Base-by-base conservation (phyloP, 2,113 vertebrate species). In the Sphyrna mokarran region DNA sequence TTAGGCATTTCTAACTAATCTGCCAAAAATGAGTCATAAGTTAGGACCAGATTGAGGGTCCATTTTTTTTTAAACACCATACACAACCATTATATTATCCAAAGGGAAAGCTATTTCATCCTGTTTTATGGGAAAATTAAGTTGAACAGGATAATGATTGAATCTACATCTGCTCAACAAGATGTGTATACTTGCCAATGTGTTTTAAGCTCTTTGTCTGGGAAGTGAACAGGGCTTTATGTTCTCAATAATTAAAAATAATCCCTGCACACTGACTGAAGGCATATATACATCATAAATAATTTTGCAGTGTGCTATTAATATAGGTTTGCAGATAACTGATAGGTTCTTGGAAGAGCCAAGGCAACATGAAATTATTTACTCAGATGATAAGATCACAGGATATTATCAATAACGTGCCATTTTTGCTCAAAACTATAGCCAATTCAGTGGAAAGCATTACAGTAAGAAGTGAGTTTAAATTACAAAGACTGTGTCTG, bases 1-100 rank as follows among this genome's bases (percentile, higher is more conserved):
- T 70, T 95, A 72, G 37, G n/a, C 66, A 66, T 69, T 94, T 69
- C 91, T 94, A 18, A 63, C 11, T 26, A 6, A 54, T 33, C 54
- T 95, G 94, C 94, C 94, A 95, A 95, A 94, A 29, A 48, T 33
- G 40, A 76, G 43, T 95, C 66, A 95, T 54, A 93, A 3, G 5
- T 54, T n/a, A 54, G 69, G 69, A 29, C 66, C 20, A 63, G 33
- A 29, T 91, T 63, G 2, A 91, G 63, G 72, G 66, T 48, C 69
- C 69, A 54, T 43, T 69, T 68, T 16, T 54, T 72, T 48, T 48
- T 48, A 48, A 40, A 48, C 13, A 63, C 40, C 29, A 37, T 29
- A 72, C n/a, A 70, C 2, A 76, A 72, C 26, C 5, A 54, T 76
- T 54, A 22, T 93, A n/a, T 20, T 93, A 16, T 37, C 33, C 61